phyloP scores from a whole-genome alignment of 2,888 invertebrate genomes.

The Dilophus febrilis region DNA sequence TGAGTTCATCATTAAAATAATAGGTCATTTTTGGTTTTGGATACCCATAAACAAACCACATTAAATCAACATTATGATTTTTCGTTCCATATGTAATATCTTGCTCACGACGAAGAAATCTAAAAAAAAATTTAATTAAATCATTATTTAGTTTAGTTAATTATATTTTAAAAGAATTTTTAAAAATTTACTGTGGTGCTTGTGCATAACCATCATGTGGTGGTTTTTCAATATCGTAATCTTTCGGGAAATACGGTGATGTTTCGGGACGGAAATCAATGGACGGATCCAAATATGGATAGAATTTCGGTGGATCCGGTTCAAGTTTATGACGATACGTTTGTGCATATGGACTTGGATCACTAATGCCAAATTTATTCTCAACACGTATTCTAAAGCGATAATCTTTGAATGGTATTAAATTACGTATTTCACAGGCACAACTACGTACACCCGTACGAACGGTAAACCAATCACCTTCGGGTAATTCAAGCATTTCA shows the following conservation, averaged over 20 bases:
- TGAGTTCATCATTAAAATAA: slow-evolving; percentile 66
- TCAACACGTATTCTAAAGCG: slow-evolving; percentile 90
- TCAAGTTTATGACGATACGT: slow-evolving; percentile 64
- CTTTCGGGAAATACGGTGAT: slow-evolving; percentile 78
- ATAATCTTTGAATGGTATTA: slow-evolving; percentile 88
- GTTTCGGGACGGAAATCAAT: slow-evolving; percentile 71
- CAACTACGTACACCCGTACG: slow-evolving; percentile 73
- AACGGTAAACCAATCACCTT: slow-evolving; percentile 84
- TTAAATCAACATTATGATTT: slow-evolving; percentile 74
- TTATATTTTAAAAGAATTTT: neutral
- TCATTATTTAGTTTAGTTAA: neutral
- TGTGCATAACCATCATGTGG: slow-evolving; percentile 72
- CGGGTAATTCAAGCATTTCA: slow-evolving; percentile 84
- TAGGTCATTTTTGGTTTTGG: slow-evolving; percentile 89
- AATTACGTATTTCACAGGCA: slow-evolving; percentile 72
- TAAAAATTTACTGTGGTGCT: slow-evolving; percentile 41
- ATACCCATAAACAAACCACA: slow-evolving; percentile 91
- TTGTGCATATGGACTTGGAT: slow-evolving; percentile 81
- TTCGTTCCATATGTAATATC: slow-evolving; percentile 85
- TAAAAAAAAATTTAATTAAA: slow-evolving; percentile 9
- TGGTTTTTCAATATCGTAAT: slow-evolving; percentile 78
- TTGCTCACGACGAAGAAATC: slow-evolving; percentile 72
- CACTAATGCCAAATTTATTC: slow-evolving; percentile 90
- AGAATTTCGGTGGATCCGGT: slow-evolving; percentile 61
- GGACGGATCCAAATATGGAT: slow-evolving; percentile 62